phyloP scores from a whole-genome alignment of 64 coral and sea anemone genomes.

The Actinia equina region DNA sequence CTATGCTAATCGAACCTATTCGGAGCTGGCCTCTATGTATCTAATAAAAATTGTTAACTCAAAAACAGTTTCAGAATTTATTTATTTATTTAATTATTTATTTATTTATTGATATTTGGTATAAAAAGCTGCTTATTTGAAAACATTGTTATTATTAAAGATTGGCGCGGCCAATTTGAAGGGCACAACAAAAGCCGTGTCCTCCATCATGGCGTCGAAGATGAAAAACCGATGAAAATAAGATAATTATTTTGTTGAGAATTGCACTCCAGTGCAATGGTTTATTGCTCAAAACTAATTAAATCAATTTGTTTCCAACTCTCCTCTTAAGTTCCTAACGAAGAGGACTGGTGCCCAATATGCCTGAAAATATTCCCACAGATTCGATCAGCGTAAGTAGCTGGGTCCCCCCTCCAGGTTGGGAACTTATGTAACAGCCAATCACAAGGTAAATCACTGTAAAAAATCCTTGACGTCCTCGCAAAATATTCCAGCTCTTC shows the following conservation, averaged over 20 bases:
- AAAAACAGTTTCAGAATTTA: neutral
- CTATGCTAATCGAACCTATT: neutral
- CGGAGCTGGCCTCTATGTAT: neutral
- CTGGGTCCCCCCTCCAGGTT: neutral
- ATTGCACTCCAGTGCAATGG: no score
- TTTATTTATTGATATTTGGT: neutral
- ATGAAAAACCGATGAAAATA: no score
- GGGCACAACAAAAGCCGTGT: no score
- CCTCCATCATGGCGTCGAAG: no score
- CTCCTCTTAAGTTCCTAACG: conserved; percentile 36
- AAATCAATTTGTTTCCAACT: neutral
- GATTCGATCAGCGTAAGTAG: neutral
- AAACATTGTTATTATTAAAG: neutral
- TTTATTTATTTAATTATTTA: neutral
- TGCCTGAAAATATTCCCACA: conserved; percentile 35
- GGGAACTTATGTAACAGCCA: conserved; percentile 30
- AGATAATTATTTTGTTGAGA: no score
- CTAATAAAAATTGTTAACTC: neutral
- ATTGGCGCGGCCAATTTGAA: no score
- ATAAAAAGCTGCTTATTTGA: no score
- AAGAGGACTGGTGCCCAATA: conserved; percentile 58
- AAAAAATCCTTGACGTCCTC: conserved; percentile 54
- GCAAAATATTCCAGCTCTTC: conserved; percentile 41
- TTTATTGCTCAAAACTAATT: no score
- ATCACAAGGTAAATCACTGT: conserved; percentile 74